A percentile compares a stretch with the other conserved stretches of the same genome.
These are phyloP conservation scores for Callimorpha dominula DNA, from an alignment of 2,888 invertebrate genomes.

Conservation along the genomic window DNA sequence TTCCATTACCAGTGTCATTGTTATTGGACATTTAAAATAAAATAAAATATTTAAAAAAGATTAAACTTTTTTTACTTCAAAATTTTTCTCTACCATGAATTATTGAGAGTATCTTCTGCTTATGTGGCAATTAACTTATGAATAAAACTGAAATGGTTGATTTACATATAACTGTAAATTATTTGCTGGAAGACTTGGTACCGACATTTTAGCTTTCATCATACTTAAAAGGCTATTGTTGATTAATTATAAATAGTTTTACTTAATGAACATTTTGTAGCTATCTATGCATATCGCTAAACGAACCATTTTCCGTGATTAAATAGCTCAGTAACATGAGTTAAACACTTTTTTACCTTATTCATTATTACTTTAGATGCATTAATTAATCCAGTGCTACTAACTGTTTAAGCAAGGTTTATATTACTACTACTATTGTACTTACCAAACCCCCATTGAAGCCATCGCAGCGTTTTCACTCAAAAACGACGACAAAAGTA, in stretches of 20 bases:
- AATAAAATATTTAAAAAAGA: not conserved
- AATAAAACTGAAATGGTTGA: not conserved
- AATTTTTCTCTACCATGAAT: not conserved
- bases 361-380: not conserved
- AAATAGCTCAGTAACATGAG: not conserved
- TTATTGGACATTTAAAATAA: not conserved
- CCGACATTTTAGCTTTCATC: not conserved
- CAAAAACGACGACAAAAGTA: conserved; percentile 16
- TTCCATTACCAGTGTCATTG: not conserved
- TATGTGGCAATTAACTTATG: not conserved
- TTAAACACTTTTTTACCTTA: not conserved
- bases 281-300: not conserved
- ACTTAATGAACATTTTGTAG: too few relatives aligned
- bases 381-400: conserved; percentile 1
- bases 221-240: too few relatives aligned
- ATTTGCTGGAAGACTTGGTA: not conserved
- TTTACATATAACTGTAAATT: not conserved
- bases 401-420: conserved; percentile 19
- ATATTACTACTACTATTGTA: conserved; percentile 11
- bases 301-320: not conserved
- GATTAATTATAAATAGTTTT: not conserved
- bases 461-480: conserved; percentile 30
- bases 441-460: conserved; percentile 44
- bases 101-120: not conserved
- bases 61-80: not conserved